Percentiles rank a stretch among this genome's conserved stretches.
phyloP scores from a whole-genome alignment of 2,113 vertebrate genomes.

The Solea solea region DNA sequence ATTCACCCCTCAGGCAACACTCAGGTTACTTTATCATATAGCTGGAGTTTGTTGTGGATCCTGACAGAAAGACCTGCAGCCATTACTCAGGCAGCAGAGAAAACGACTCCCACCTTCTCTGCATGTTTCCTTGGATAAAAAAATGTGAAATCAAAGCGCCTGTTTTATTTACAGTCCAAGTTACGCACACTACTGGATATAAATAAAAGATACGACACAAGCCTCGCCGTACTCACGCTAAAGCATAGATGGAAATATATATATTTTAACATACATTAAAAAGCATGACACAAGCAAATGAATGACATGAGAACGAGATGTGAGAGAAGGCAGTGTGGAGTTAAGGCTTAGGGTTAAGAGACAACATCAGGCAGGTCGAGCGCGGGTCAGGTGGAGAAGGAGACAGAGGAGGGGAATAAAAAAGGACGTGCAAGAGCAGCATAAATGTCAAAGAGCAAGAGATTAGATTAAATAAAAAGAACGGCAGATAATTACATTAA shows the following conservation, averaged over 20 bases:
- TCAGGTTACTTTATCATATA: background rate
- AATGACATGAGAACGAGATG: too few species aligned
- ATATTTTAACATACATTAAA: too few species aligned
- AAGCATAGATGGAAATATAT: too few species aligned
- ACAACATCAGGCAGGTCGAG: background rate
- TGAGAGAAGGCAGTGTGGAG: conserved; percentile 25
- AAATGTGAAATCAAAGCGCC: background rate
- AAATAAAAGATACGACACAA: too few species aligned
- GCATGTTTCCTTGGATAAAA: background rate
- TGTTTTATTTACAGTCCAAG: too few species aligned
- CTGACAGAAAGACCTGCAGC: background rate
- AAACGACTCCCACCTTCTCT: background rate
- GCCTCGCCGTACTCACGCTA: too few species aligned
- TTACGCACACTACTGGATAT: too few species aligned
- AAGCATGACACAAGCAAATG: too few species aligned
- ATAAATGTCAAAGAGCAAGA: conserved; percentile 61
- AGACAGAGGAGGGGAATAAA: conserved; percentile 78
- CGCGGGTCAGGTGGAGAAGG: conserved; percentile 13
- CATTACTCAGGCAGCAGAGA: background rate
- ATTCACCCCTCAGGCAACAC: background rate
- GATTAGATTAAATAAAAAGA: conserved; percentile 88
- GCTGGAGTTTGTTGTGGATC: conserved; percentile 3
- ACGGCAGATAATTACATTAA: conserved; percentile 92
- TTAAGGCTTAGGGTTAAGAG: background rate
- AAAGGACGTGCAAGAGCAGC: conserved; percentile 33